Conservation (phyloP, 2,113 vertebrate species). For the Leiothrix lutea region DNA sequence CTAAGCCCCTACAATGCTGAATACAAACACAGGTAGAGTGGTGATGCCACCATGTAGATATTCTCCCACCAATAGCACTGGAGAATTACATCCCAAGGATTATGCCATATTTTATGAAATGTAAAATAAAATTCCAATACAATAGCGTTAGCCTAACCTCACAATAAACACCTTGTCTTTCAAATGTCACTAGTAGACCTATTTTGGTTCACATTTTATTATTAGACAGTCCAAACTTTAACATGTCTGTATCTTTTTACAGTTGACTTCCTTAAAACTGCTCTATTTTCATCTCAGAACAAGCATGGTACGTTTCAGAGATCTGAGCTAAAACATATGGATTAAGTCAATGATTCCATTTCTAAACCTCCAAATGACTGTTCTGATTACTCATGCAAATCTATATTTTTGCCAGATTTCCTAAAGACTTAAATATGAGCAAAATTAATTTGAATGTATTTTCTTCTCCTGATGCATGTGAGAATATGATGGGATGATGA, state of each 20-base stretch:
- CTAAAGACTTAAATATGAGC: not conserved
- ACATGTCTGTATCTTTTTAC: not conserved
- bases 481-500: not conserved
- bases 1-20: not conserved
- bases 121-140: not conserved
- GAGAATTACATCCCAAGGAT: not conserved
- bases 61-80: not conserved
- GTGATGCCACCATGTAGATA: not conserved
- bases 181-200: not conserved
- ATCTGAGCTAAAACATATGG: slow-evolving; percentile 14
- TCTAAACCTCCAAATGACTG: slow-evolving; percentile 46
- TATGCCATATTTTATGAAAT: not conserved
- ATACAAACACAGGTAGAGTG: not conserved
- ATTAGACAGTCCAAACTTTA: not conserved
- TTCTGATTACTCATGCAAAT: slow-evolving; percentile 52
- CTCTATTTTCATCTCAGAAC: not conserved
- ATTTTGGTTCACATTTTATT: not conserved
- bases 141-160: not conserved
- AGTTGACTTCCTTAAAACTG: not conserved
- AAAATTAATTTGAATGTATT: slow-evolving; percentile 17
- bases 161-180: not conserved
- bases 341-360: slow-evolving; percentile 42
- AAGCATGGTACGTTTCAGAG: not conserved
- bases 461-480: slow-evolving; percentile 4
- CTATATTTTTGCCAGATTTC: slow-evolving; percentile 44